Evolutionary conservation across 2,888 invertebrate species (phyloP), one percentile per base, ranked within the genome.

Genomic region (Eupsilia transversa): DNA sequence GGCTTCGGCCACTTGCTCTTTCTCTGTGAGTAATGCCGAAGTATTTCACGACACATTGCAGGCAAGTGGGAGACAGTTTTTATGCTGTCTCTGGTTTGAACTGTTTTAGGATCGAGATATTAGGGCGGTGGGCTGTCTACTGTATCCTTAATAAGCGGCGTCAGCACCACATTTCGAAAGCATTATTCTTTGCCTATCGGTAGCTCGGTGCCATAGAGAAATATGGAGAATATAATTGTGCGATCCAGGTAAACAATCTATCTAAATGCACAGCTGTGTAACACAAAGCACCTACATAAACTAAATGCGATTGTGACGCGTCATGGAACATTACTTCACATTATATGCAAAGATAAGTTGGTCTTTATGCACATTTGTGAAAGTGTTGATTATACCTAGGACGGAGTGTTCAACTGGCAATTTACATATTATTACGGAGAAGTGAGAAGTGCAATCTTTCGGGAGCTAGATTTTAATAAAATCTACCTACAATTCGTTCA

Each of bases 351-450:
- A 52, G 27, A 71, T 46, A 83, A 54, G 12, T 66, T 20, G 57
- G 38, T 63, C 35, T 27, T 59, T 59, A 71, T 68, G 63, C 63
- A 72, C 52, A 71, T 70, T 41, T 59, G 56, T 79, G 23, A 64
- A 71, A 64, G 66, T 56, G 63, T 52, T 17, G 23, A 66, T n/a
- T 66, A 43, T 43, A 52, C 41, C 49, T 43, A 20, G 20, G 17
- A 33, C 5, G 35, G 10, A 52, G 54, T 69, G 60, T 33, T 59
- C 33, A 46, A 27, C 52, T 52, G 12, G 4, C n/a, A 52, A 17
- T 81, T 59, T 46, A 52, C 64, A 77, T 81, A 33, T 33, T 38
- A 75, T 43, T 64, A 64, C 6, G n/a, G 33, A 43, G 35, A 23
- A 35, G 30, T 33, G 30, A n/a, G 38, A n/a, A 4, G 2, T 52